These are phyloP conservation scores for Andricus curvator DNA, from an alignment of 2,888 invertebrate genomes.

Conservation along the genomic window DNA sequence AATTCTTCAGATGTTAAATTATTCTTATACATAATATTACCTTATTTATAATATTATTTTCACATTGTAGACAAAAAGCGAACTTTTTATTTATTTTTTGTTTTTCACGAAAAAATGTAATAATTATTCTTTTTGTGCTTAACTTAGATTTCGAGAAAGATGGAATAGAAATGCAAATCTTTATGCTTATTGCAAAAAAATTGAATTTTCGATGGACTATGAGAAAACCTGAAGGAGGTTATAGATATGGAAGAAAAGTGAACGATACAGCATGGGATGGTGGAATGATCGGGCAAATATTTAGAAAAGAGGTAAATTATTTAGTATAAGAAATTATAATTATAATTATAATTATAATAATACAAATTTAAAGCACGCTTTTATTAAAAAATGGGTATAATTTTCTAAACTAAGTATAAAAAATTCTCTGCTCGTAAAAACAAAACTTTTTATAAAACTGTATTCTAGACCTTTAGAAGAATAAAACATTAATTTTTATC, in stretches of 20 bases:
- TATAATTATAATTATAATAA: too few species aligned
- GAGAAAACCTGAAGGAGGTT: conserved; percentile 59
- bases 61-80: not conserved
- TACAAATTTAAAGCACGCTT: too few species aligned
- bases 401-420: too few species aligned
- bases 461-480: too few species aligned
- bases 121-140: conserved; percentile 26
- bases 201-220: conserved; percentile 71
- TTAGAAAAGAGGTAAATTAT: conserved; percentile 60
- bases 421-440: too few species aligned
- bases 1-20: too few species aligned
- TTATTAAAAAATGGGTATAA: too few species aligned
- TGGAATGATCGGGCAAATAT: conserved; percentile 66
- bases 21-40: too few species aligned
- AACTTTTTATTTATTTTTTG: not conserved
- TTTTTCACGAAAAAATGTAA: not conserved
- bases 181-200: conserved; percentile 66
- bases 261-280: conserved; percentile 65
- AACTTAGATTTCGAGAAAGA: conserved; percentile 65
- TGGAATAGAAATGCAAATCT: conserved; percentile 69
- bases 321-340: too few species aligned
- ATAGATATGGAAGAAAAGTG: conserved; percentile 64
- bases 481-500: too few species aligned
- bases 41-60: too few species aligned
- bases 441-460: too few species aligned